phyloP scores from a whole-genome alignment of 2,113 vertebrate genomes.

The Rhinoderma darwinii region DNA sequence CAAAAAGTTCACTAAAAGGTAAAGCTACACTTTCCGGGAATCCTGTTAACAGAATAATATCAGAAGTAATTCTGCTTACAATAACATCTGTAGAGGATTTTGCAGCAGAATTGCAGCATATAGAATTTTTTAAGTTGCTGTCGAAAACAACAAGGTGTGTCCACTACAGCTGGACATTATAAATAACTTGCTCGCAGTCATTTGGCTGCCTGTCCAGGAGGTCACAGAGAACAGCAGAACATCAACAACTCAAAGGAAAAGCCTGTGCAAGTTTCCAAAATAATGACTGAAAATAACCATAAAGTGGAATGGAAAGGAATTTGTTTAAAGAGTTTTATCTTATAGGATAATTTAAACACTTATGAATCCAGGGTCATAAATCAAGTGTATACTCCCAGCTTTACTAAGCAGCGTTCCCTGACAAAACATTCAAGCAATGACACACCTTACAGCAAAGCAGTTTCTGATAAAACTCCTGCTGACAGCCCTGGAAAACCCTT shows the following conservation, averaged over 20 bases:
- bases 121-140: not conserved
- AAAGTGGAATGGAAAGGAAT: constrained; percentile 11
- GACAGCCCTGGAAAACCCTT: constrained; percentile 7
- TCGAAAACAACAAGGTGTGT: constrained; percentile 27
- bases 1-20: constrained; percentile 7
- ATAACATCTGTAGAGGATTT: not conserved
- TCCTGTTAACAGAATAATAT: not conserved
- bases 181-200: constrained; percentile 38
- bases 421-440: not conserved
- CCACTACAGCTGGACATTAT: constrained; percentile 32
- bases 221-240: not conserved
- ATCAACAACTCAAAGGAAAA: constrained; percentile 36
- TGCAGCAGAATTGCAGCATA: not conserved
- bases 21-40: not conserved
- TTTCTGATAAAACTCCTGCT: constrained; percentile 18
- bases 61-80: not conserved
- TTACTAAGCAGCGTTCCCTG: not conserved
- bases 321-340: constrained; percentile 43
- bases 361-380: constrained; percentile 27
- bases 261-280: constrained; percentile 13
- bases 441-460: constrained; percentile 24
- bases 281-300: constrained; percentile 18
- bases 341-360: constrained; percentile 38
- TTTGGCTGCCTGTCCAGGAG: constrained; percentile 33
- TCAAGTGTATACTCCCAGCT: constrained; percentile 47